phyloP scores from a whole-genome alignment of 2,888 invertebrate genomes.

The Allacma fusca region DNA sequence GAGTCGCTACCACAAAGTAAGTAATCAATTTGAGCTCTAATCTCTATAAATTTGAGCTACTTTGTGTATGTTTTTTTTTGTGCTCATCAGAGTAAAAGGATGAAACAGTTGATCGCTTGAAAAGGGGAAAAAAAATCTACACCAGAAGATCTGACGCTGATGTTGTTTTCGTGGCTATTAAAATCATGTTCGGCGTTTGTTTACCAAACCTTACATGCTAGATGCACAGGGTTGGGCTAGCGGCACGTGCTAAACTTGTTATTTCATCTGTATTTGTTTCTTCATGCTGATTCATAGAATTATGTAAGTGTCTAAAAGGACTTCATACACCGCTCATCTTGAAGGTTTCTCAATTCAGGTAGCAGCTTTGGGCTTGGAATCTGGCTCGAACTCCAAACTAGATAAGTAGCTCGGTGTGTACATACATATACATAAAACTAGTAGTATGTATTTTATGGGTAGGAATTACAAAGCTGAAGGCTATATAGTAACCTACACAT shows the following conservation, averaged over 20 bases:
- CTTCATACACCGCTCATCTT: not conserved
- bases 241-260: constrained; percentile 44
- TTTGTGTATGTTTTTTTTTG: not conserved
- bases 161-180: not conserved
- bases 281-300: constrained; percentile 2
- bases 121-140: not conserved
- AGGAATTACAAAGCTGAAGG: not conserved
- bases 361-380: not conserved
- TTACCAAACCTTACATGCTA: not conserved
- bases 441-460: too few relatives aligned
- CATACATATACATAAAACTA: too few relatives aligned
- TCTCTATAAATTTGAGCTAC: not conserved
- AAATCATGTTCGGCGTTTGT: constrained; percentile 8
- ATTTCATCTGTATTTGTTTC: constrained; percentile 34
- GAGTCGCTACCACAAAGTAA: too few relatives aligned
- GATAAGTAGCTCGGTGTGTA: too few relatives aligned
- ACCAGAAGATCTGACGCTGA: not conserved
- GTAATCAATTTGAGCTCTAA: too few relatives aligned
- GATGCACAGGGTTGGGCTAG: constrained; percentile 4
- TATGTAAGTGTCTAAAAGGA: not conserved
- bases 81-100: not conserved
- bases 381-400: not conserved
- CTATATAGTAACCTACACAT: not conserved
- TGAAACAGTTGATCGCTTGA: not conserved
- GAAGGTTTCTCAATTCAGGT: constrained; percentile 15